phyloP scores from a whole-genome alignment of 2,113 vertebrate species.

The Trematocara stigmaticum region DNA sequence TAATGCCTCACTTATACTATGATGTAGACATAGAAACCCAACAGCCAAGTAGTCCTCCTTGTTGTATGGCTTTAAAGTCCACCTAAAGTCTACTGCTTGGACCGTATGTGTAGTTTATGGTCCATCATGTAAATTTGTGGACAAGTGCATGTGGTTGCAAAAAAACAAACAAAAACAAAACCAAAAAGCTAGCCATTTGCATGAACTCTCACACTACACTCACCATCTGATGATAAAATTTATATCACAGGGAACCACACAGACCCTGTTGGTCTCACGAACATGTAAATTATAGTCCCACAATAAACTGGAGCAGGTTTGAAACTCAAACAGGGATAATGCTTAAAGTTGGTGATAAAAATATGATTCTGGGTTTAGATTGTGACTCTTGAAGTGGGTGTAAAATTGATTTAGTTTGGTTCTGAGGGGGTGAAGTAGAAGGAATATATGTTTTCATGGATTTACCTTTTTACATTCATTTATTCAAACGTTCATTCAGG shows the following conservation, averaged over 20 bases:
- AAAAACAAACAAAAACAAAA: background rate
- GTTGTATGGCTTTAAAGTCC: background rate
- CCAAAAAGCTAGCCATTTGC: background rate
- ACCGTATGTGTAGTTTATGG: background rate
- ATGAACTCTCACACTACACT: background rate
- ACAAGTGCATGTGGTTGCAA: background rate
- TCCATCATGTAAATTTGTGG: background rate
- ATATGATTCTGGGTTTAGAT: background rate
- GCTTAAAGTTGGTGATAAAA: background rate
- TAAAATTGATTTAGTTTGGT: background rate
- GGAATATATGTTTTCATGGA: background rate
- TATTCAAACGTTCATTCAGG: background rate
- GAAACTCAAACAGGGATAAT: background rate
- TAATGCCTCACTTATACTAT: background rate
- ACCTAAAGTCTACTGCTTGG: background rate
- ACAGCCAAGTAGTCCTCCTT: background rate
- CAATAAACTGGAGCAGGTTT: background rate
- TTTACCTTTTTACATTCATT: background rate
- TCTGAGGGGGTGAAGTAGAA: background rate
- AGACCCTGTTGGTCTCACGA: background rate
- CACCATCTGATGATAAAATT: background rate
- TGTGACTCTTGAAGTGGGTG: background rate
- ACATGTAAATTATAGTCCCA: background rate
- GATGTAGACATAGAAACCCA: background rate
- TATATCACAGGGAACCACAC: background rate